A percentile compares a stretch with the other conserved stretches of the same genome.
These are phyloP conservation scores for Eupithecia dodoneata DNA, from an alignment of 2,888 invertebrate species.

Conservation along the genomic window DNA sequence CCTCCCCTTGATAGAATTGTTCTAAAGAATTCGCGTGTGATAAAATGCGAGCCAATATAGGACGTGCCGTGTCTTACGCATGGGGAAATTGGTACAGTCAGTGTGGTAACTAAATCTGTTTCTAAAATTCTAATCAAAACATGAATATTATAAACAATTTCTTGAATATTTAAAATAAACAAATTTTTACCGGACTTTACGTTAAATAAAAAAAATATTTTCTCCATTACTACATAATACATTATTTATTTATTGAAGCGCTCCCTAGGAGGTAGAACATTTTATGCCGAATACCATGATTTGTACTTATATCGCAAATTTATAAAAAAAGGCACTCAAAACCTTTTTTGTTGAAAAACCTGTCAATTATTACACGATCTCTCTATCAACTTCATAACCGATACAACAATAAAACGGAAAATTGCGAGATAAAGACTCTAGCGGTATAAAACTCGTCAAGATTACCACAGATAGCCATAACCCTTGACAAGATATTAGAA, in stretches of 20 bases:
- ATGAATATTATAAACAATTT: neutral
- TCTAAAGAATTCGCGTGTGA: slow-evolving; percentile 81
- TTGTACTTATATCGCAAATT: neutral
- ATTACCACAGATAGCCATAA: slow-evolving; percentile 31
- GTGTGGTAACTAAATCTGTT: neutral
- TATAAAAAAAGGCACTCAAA: neutral
- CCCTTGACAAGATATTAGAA: slow-evolving; percentile 22
- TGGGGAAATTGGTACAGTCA: slow-evolving; percentile 31
- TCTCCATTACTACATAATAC: too few species aligned
- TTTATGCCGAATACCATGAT: neutral
- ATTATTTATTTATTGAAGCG: too few species aligned
- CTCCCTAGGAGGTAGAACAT: too few species aligned
- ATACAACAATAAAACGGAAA: neutral
- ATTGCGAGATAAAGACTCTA: neutral
- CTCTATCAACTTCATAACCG: neutral
- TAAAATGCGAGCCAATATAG: slow-evolving; percentile 77
- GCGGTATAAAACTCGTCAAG: neutral
- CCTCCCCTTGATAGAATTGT: slow-evolving; percentile 76
- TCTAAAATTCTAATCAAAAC: neutral
- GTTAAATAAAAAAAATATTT: too few species aligned
- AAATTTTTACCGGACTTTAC: too few species aligned
- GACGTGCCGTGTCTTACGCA: slow-evolving; percentile 45
- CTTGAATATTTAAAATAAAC: neutral
- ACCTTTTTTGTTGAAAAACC: neutral
- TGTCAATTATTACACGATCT: neutral